Conservation (phyloP, 2,797 vertebrate genomes). For the Spea hammondii region DNA sequence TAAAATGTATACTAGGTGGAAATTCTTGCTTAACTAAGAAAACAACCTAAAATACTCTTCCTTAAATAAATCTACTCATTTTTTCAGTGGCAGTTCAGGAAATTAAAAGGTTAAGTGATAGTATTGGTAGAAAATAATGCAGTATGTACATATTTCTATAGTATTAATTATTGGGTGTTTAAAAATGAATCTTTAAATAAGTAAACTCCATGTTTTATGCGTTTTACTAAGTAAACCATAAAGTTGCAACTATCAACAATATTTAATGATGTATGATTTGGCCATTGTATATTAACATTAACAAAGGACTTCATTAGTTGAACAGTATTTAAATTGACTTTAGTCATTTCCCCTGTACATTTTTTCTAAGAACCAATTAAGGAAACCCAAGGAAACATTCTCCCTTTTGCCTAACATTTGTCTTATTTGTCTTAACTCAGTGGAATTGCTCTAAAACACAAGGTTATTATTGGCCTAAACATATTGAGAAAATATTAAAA, state of each 20-base stretch:
- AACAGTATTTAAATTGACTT: slow-evolving; percentile 43
- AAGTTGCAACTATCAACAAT: slow-evolving; percentile 29
- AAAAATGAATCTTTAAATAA: neutral
- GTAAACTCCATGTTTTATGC: slow-evolving; percentile 25
- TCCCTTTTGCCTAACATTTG: slow-evolving; percentile 29
- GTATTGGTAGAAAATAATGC: too few species aligned
- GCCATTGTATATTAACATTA: slow-evolving; percentile 33
- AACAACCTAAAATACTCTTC: too few species aligned
- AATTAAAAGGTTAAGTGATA: too few species aligned
- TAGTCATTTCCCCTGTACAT: slow-evolving; percentile 18
- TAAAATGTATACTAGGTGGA: too few species aligned
- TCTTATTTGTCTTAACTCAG: slow-evolving; percentile 12
- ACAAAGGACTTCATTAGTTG: slow-evolving; percentile 33
- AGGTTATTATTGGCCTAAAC: slow-evolving; percentile 42
- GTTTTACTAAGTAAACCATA: slow-evolving; percentile 24
- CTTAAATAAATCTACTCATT: too few species aligned
- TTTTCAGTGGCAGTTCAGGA: too few species aligned
- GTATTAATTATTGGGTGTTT: too few species aligned
- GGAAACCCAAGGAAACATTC: slow-evolving; percentile 14
- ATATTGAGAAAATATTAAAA: slow-evolving; percentile 29
- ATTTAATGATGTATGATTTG: slow-evolving; percentile 30
- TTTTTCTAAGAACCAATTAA: slow-evolving; percentile 35
- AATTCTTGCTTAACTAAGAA: too few species aligned
- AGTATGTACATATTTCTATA: too few species aligned
- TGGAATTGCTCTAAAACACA: slow-evolving; percentile 4